phyloP scores from a whole-genome alignment of 2,888 invertebrate genomes.

The Ichneumoninae sp. region DNA sequence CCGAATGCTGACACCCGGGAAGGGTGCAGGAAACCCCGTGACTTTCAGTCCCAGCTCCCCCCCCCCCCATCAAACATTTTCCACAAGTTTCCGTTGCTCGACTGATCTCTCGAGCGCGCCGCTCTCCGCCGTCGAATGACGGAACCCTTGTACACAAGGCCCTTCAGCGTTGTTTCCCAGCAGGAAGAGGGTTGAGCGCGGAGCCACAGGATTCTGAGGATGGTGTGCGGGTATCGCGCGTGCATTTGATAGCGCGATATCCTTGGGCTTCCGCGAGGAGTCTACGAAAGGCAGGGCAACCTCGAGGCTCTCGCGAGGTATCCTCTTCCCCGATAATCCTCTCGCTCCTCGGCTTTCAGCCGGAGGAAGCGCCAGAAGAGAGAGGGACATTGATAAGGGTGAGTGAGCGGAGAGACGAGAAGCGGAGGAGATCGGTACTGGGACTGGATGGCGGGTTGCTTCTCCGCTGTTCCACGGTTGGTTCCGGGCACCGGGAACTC shows the following conservation, averaged over 20 bases:
- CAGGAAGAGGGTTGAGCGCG: conserved; percentile 36
- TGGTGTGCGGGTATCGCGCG: conserved; percentile 65
- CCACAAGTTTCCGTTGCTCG: conserved; percentile 56
- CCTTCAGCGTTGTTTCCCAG: conserved; percentile 56
- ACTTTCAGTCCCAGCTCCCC: conserved; percentile 19
- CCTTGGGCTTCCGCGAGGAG: conserved; percentile 75
- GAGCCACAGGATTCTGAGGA: conserved; percentile 67
- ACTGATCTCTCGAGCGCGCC: conserved; percentile 18
- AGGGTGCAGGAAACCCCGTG: conserved; percentile 33
- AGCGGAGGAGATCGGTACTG: conserved; percentile 34
- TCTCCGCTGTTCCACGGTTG: conserved; percentile 44
- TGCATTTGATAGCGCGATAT: conserved; percentile 83
- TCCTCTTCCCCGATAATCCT: conserved; percentile 43
- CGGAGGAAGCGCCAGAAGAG: conserved; percentile 4
- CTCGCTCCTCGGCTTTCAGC: conserved; percentile 33
- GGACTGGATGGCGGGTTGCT: conserved; percentile 30
- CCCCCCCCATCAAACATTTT: conserved; percentile 60
- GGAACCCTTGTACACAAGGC: conserved; percentile 49
- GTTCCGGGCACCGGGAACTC: conserved; percentile 59
- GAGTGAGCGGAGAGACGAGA: conserved; percentile 34
- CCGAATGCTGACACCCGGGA: conserved; percentile 29
- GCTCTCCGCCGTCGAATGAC: conserved; percentile 33
- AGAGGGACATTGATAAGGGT: conserved; percentile 62
- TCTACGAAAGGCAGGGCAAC: conserved; percentile 54
- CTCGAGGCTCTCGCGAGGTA: conserved; percentile 45